A percentile compares a stretch with the other conserved stretches of the same genome.
Evolutionary conservation across 2,797 vertebrate species (phyloP).

Genomic region (Apogon hyalosoma): DNA sequence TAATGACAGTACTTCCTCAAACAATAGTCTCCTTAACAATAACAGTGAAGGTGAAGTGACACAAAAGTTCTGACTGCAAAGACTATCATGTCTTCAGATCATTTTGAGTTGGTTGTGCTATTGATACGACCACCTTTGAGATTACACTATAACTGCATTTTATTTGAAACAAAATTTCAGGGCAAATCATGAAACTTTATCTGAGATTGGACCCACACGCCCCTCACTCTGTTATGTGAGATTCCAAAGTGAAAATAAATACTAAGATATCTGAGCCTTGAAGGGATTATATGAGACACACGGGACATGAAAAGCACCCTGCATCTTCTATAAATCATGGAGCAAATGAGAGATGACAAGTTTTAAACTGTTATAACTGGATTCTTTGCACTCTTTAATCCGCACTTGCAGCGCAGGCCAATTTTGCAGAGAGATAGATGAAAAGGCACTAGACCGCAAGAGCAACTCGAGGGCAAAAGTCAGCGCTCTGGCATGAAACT

Average conservation of each 20-base stretch:
- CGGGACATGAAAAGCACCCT: slow-evolving; percentile 71
- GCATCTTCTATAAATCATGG: slow-evolving; percentile 73
- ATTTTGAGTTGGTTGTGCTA: slow-evolving; percentile 58
- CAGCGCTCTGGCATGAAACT: slow-evolving; percentile 59
- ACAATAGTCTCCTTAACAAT: slow-evolving; percentile 23
- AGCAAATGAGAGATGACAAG: slow-evolving; percentile 79
- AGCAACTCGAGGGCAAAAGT: slow-evolving; percentile 57
- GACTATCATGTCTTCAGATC: slow-evolving; percentile 56
- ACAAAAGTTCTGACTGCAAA: slow-evolving; percentile 50
- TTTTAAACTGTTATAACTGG: slow-evolving; percentile 72
- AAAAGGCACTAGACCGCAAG: slow-evolving; percentile 70
- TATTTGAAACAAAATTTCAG: slow-evolving; percentile 66
- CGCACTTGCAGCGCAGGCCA: slow-evolving; percentile 44
- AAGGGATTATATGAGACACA: slow-evolving; percentile 69
- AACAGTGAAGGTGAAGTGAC: slow-evolving; percentile 36
- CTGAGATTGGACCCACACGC: slow-evolving; percentile 56
- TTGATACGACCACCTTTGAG: slow-evolving; percentile 66
- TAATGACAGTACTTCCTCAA: slow-evolving; percentile 18
- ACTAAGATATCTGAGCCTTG: slow-evolving; percentile 68
- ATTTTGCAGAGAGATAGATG: slow-evolving; percentile 61
- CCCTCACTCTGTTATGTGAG: slow-evolving; percentile 50
- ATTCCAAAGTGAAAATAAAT: slow-evolving; percentile 72
- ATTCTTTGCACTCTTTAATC: slow-evolving; percentile 74
- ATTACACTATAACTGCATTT: slow-evolving; percentile 70
- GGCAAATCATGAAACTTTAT: slow-evolving; percentile 72